Evolutionary conservation across 2,888 invertebrate species (phyloP).

Genomic region (Trimorus sp.): DNA sequence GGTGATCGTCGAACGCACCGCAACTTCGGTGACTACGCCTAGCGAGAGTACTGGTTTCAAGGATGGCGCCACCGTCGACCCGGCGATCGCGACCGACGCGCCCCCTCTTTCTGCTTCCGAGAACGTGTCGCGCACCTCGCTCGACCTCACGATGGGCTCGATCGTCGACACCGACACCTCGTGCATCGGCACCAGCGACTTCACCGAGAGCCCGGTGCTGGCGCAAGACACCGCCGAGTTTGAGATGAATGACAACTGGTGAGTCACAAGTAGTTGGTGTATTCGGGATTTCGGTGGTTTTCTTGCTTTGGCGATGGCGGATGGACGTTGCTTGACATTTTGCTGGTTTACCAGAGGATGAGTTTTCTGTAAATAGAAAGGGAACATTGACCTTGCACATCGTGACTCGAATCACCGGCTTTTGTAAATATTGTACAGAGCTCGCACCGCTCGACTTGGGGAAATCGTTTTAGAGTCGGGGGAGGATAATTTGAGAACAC

Average conservation of each 20-base stretch:
- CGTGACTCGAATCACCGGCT: no score
- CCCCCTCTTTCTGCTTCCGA: slow-evolving; percentile 75
- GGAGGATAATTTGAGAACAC: no score
- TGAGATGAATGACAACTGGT: slow-evolving; percentile 64
- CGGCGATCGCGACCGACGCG: slow-evolving; percentile 74
- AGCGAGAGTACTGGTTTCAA: slow-evolving; percentile 75
- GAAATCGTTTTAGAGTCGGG: no score
- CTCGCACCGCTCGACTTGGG: no score
- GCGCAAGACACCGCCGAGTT: slow-evolving; percentile 71
- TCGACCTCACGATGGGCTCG: slow-evolving; percentile 77
- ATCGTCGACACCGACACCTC: slow-evolving; percentile 76
- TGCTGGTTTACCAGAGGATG: no score
- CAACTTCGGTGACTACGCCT: slow-evolving; percentile 74
- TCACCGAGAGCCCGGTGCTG: slow-evolving; percentile 73
- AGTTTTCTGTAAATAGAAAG: no score
- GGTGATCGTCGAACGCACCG: slow-evolving; percentile 76
- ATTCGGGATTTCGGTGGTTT: neutral
- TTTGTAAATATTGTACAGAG: no score
- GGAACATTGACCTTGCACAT: no score
- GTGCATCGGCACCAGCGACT: slow-evolving; percentile 76
- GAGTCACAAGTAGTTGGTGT: slow-evolving; percentile 50
- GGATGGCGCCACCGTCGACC: slow-evolving; percentile 73
- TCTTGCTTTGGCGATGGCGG: slow-evolving; percentile 3
- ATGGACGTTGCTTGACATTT: neutral
- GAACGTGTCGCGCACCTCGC: slow-evolving; percentile 76